Evolutionary conservation across 2,888 invertebrate genomes (phyloP).

Genomic region (Hirtodrosophila alboralis): DNA sequence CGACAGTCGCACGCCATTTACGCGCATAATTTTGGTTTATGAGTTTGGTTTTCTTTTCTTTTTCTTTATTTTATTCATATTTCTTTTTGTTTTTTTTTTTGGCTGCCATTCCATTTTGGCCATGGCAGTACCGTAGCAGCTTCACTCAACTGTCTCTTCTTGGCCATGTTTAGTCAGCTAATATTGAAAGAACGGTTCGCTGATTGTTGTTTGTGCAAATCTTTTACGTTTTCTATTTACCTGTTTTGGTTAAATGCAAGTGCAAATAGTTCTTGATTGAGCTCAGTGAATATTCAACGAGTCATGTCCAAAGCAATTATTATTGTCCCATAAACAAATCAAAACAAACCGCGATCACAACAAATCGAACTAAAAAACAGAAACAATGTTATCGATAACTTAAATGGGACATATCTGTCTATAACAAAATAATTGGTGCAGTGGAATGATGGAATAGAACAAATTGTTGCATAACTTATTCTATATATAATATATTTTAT

Average conservation of each 20-base stretch:
- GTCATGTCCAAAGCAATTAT: constrained; percentile 25
- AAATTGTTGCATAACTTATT: too few species aligned
- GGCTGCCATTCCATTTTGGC: constrained; percentile 18
- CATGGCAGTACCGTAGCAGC: constrained; percentile 23
- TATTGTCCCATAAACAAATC: constrained; percentile 9
- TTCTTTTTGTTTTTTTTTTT: constrained; percentile 16
- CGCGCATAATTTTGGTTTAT: constrained; percentile 59
- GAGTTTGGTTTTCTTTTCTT: constrained; percentile 3
- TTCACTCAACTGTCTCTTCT: constrained; percentile 27
- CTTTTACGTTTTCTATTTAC: constrained; percentile 54
- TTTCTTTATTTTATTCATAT: too few species aligned
- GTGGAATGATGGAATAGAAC: too few species aligned
- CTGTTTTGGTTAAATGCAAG: constrained; percentile 54
- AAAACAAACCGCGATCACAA: too few species aligned
- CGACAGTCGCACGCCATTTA: constrained; percentile 50
- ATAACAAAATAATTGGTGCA: too few species aligned
- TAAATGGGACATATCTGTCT: too few species aligned
- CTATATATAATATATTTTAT: too few species aligned
- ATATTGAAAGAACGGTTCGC: constrained; percentile 47
- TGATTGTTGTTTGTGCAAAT: constrained; percentile 23
- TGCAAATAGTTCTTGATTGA: constrained; percentile 68
- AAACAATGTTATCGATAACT: too few species aligned
- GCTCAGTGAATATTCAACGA: constrained; percentile 43
- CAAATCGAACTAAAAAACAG: too few species aligned
- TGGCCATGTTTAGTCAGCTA: constrained; percentile 43